Conservation (phyloP, 2,888 invertebrate species). For the Pseudeuparius sepicola region DNA sequence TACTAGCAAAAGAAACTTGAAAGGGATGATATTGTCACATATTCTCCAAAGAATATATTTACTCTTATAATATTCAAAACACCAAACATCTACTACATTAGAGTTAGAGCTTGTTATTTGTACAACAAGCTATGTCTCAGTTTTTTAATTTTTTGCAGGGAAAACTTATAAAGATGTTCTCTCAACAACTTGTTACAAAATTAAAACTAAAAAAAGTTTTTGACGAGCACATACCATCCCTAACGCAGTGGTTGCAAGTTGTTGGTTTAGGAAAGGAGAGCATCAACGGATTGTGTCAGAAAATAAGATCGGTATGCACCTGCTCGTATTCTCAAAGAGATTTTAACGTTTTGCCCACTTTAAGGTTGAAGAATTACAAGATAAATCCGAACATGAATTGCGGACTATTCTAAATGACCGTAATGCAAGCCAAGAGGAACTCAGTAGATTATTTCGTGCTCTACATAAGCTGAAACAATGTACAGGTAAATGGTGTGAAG, state of each 20-base stretch:
- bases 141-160: conserved; percentile 59
- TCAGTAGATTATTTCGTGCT: conserved; percentile 70
- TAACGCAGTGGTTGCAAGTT: conserved; percentile 85
- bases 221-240: conserved; percentile 65
- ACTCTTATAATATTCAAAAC: too few relatives aligned
- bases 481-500: conserved; percentile 60
- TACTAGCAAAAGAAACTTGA: too few relatives aligned
- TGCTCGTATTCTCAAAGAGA: conserved; percentile 4
- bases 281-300: conserved; percentile 62
- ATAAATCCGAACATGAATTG: conserved; percentile 75
- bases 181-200: conserved; percentile 80
- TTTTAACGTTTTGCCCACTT: too few relatives aligned
- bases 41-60: too few relatives aligned
- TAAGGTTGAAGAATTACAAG: conserved; percentile 65
- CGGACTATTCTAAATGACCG: conserved; percentile 57
- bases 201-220: conserved; percentile 58
- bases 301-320: conserved; percentile 49
- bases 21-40: too few relatives aligned
- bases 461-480: conserved; percentile 78
- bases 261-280: conserved; percentile 71
- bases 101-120: too few relatives aligned
- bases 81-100: too few relatives aligned
- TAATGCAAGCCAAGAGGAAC: conserved; percentile 65
- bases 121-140: too few relatives aligned
- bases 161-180: conserved; percentile 88